Conservation (phyloP, 2,797 vertebrate species). For the Enteromius thamalakanensis region DNA sequence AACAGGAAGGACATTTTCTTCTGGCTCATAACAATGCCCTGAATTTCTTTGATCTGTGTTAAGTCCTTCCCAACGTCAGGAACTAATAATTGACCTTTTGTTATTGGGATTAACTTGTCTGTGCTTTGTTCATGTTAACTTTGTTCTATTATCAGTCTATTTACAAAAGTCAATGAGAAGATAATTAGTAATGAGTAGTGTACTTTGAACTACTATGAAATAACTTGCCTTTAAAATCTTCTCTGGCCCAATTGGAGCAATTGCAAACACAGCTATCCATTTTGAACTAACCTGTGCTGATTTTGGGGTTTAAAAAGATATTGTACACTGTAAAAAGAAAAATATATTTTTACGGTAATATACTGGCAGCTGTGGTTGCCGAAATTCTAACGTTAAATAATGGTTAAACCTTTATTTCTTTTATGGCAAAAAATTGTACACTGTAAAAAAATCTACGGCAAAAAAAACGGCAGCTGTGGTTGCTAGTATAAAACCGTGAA, state of each 20-base stretch:
- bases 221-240: not conserved
- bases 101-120: conserved; percentile 51
- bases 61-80: conserved; percentile 47
- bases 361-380: too few species aligned
- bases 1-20: conserved; percentile 50
- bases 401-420: too few species aligned
- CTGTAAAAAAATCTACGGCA: too few species aligned
- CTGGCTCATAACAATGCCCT: conserved; percentile 41
- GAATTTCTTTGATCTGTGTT: conserved; percentile 54
- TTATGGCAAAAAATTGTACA: too few species aligned
- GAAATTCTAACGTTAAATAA: too few species aligned
- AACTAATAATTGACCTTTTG: conserved; percentile 59
- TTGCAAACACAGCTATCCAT: not conserved
- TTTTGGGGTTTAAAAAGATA: not conserved
- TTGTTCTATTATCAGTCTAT: conserved; percentile 62
- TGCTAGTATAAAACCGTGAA: too few species aligned
- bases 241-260: not conserved
- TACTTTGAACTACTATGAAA: conserved; percentile 41
- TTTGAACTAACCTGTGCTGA: not conserved
- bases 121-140: conserved; percentile 55
- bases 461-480: too few species aligned
- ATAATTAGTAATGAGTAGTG: conserved; percentile 59
- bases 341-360: too few species aligned
- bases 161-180: conserved; percentile 57
- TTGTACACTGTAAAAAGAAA: too few species aligned